These are phyloP conservation scores for Callipepla squamata DNA, from an alignment of 2,113 vertebrate species.

Conservation along the genomic window DNA sequence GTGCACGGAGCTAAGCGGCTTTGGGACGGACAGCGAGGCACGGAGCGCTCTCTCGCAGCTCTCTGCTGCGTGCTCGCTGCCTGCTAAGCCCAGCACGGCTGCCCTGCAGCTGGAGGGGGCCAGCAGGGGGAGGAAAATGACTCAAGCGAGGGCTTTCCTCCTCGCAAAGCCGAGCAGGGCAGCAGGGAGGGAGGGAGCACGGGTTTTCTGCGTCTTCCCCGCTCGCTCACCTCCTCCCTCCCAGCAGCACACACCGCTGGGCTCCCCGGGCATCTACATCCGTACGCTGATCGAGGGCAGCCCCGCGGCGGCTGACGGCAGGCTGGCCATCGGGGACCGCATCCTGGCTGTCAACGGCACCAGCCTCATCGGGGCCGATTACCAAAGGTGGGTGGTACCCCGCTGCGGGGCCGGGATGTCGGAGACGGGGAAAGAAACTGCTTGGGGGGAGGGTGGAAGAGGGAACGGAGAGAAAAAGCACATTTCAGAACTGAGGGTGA, in stretches of 20 bases:
- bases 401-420: rapidly evolving
- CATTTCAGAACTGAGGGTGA: background rate
- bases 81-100: background rate
- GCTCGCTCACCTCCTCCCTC: background rate
- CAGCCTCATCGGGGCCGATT: slow-evolving; percentile 91
- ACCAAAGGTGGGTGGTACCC: slow-evolving; percentile 84
- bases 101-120: slow-evolving; percentile 12
- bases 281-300: slow-evolving; percentile 92
- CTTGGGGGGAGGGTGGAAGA: background rate
- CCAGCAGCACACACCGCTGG: slow-evolving; percentile 90
- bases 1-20: rapidly evolving
- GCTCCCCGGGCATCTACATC: slow-evolving; percentile 93
- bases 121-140: background rate
- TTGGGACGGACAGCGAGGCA: background rate
- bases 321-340: slow-evolving; percentile 90
- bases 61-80: background rate
- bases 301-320: slow-evolving; percentile 85
- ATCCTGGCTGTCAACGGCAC: slow-evolving; percentile 94
- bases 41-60: background rate
- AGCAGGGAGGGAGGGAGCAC: background rate
- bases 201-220: background rate
- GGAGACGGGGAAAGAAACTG: background rate
- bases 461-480: background rate
- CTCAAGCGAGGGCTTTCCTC: background rate
- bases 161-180: background rate